Evolutionary conservation across 2,888 invertebrate genomes (phyloP).

Genomic region (Clostera curtula): DNA sequence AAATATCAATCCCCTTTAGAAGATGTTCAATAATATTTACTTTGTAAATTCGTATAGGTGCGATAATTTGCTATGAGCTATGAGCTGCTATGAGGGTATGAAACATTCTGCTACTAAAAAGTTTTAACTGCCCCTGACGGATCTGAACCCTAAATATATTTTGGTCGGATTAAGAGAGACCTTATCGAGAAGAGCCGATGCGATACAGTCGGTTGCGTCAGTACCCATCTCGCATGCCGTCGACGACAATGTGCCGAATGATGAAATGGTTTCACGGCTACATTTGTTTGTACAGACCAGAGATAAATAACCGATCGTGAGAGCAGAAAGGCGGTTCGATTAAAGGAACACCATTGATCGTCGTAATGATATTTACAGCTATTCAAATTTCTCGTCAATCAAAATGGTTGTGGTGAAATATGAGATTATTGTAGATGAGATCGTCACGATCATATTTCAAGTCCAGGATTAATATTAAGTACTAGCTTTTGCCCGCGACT

Average conservation of each 20-base stretch:
- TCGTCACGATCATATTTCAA: constrained; percentile 21
- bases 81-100: no score
- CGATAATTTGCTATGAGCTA: no score
- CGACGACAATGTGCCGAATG: constrained; percentile 50
- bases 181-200: no score
- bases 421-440: constrained; percentile 19
- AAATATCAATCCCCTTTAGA: no score
- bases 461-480: constrained; percentile 4
- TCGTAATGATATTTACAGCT: constrained; percentile 30
- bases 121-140: no score
- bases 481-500: no score
- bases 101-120: no score
- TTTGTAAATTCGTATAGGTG: no score
- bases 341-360: constrained; percentile 34
- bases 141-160: no score
- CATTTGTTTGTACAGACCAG: constrained; percentile 58
- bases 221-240: constrained; percentile 26
- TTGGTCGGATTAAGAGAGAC: no score
- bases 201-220: constrained; percentile 36
- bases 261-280: constrained; percentile 56
- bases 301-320: constrained; percentile 50
- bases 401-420: constrained; percentile 24
- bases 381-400: constrained; percentile 30
- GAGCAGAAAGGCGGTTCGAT: constrained; percentile 34
- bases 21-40: no score